These are phyloP conservation scores for Gila robusta DNA, from an alignment of 2,797 vertebrate species.

Conservation along the genomic window DNA sequence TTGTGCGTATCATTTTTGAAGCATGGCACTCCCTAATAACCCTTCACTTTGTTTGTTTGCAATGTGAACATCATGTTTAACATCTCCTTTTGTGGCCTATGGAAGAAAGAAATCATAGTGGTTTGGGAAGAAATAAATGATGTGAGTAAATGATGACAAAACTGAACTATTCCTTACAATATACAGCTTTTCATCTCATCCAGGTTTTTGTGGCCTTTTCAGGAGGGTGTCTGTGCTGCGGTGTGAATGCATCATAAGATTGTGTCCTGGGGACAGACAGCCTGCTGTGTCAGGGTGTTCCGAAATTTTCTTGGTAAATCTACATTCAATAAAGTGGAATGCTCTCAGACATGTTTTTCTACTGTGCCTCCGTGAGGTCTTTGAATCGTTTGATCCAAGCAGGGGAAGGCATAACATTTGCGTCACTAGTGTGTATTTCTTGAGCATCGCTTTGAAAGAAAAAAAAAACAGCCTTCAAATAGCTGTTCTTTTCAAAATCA, in stretches of 20 bases:
- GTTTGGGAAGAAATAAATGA: neutral
- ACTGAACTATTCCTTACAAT: constrained; percentile 5
- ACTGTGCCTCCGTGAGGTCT: constrained; percentile 44
- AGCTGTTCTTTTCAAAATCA: neutral
- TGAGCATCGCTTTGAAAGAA: constrained; percentile 40
- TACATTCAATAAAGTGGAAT: constrained; percentile 47
- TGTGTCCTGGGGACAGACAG: constrained; percentile 37
- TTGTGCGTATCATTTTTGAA: neutral
- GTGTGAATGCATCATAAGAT: constrained; percentile 34
- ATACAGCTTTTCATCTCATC: constrained; percentile 15
- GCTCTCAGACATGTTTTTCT: constrained; percentile 48
- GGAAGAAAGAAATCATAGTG: neutral
- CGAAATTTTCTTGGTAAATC: constrained; percentile 41
- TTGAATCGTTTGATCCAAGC: constrained; percentile 52
- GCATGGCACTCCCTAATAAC: neutral
- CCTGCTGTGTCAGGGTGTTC: constrained; percentile 51
- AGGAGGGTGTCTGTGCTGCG: neutral
- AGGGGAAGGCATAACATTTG: constrained; percentile 39
- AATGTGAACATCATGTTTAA: neutral
- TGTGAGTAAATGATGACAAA: neutral
- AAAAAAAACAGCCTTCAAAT: constrained; percentile 4
- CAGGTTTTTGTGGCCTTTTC: constrained; percentile 25
- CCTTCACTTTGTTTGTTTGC: neutral
- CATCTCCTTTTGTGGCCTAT: neutral
- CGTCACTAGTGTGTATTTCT: constrained; percentile 26